phyloP scores from a whole-genome alignment of 2,113 vertebrate genomes.

The Prochilodus magdalenae region DNA sequence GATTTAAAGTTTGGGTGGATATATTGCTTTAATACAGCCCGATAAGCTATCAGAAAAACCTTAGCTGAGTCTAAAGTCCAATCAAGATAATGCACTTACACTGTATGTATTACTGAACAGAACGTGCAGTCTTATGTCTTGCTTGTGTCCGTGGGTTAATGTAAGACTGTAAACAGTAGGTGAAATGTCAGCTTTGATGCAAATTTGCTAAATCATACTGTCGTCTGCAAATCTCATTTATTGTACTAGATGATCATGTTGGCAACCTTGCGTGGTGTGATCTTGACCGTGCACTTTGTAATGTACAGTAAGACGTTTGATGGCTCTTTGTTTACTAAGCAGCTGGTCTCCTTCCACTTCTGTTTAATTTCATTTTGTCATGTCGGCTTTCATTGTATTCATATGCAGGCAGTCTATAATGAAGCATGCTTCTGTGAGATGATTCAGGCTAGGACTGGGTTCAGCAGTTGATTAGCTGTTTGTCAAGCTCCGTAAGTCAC shows the following conservation, averaged over 20 bases:
- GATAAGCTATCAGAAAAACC: slow-evolving; percentile 21
- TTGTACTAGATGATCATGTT: no score
- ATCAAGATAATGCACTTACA: slow-evolving; percentile 8
- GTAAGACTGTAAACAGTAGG: neutral
- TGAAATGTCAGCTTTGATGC: neutral
- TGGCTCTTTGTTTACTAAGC: neutral
- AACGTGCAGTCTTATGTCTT: neutral
- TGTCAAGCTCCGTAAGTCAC: neutral
- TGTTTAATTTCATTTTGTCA: neutral
- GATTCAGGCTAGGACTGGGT: neutral
- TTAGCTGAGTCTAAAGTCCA: slow-evolving; percentile 30
- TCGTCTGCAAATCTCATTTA: neutral
- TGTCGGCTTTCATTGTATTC: neutral
- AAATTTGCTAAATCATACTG: neutral
- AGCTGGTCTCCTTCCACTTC: neutral
- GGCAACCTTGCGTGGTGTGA: no score
- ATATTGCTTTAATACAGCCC: neutral
- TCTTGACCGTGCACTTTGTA: no score
- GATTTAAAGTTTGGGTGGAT: slow-evolving; percentile 13
- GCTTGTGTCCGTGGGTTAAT: neutral
- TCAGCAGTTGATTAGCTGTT: neutral
- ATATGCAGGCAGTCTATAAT: neutral
- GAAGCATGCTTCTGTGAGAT: no score
- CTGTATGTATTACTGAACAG: neutral
- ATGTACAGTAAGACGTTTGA: neutral